phyloP scores from a whole-genome alignment of 2,113 vertebrate genomes.

The Lasiurus cinereus region DNA sequence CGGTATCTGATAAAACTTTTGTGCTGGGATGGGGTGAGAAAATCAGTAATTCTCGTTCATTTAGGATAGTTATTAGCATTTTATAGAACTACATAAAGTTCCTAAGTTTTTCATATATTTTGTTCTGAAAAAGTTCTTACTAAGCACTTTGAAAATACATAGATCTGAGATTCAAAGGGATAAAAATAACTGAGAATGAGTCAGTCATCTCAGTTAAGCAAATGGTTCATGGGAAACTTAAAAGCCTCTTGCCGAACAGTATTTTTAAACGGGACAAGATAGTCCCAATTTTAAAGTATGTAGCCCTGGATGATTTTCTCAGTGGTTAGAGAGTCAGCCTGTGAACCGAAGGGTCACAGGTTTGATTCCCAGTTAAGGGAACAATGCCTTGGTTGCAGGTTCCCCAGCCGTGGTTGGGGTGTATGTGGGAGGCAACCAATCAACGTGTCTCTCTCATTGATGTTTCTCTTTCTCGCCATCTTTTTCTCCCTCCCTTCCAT shows the following conservation, averaged over 20 bases:
- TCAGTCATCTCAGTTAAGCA: conserved; percentile 76
- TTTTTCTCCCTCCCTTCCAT: no score
- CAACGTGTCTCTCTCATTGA: no score
- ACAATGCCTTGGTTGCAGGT: no score
- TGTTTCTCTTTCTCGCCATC: no score
- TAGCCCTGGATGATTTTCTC: neutral
- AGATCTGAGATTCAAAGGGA: conserved; percentile 74
- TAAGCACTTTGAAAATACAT: conserved; percentile 66
- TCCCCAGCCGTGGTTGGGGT: no score
- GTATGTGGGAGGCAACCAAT: no score
- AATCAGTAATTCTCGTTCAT: conserved; percentile 53
- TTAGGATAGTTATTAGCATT: conserved; percentile 53
- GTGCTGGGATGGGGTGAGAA: neutral
- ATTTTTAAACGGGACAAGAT: conserved; percentile 76
- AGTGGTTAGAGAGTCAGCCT: no score
- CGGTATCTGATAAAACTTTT: neutral
- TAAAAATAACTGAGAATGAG: conserved; percentile 78
- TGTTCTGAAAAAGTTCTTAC: conserved; percentile 72
- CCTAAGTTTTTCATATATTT: conserved; percentile 70
- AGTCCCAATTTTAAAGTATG: conserved; percentile 73
- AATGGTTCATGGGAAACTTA: conserved; percentile 68
- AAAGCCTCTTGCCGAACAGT: conserved; percentile 74
- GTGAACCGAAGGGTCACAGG: no score
- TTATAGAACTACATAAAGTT: conserved; percentile 66
- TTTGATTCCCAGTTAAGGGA: no score